Conservation (phyloP, 2,797 vertebrate genomes). For the Betta splendens region DNA sequence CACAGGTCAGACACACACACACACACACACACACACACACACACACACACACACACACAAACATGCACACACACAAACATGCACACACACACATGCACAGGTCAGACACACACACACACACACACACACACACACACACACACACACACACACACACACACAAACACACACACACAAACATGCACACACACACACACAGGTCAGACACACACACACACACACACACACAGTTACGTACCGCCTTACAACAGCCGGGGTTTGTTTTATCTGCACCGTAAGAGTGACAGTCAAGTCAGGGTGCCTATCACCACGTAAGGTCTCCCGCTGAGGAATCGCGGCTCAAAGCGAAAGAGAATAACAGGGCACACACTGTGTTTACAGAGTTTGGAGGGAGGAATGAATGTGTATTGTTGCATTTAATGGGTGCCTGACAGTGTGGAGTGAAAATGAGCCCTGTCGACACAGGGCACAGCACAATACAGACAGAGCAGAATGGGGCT, state of each 20-base stretch:
- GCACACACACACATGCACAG: too few species aligned
- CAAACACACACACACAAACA: too few species aligned
- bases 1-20: too few species aligned
- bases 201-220: constrained; percentile 24
- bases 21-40: too few species aligned
- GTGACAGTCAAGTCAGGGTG: constrained; percentile 40
- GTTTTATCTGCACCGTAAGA: constrained; percentile 25
- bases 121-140: too few species aligned
- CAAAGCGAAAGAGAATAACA: constrained; percentile 39
- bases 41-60: too few species aligned
- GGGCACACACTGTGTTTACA: constrained; percentile 42
- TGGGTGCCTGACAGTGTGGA: constrained; percentile 60
- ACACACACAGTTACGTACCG: constrained; percentile 25
- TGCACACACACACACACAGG: too few species aligned
- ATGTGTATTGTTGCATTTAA: constrained; percentile 65
- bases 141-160: too few species aligned
- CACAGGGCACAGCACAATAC: constrained; percentile 65
- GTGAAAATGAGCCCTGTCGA: constrained; percentile 65
- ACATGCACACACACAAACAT: too few species aligned
- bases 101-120: too few species aligned
- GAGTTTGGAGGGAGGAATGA: constrained; percentile 58
- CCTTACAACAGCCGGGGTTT: constrained; percentile 24
- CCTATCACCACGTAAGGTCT: constrained; percentile 36
- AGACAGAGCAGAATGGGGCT: constrained; percentile 57
- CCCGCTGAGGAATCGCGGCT: constrained; percentile 33